Evolutionary conservation across 2,113 vertebrate species (phyloP).

Genomic region (Haemorhous mexicanus): DNA sequence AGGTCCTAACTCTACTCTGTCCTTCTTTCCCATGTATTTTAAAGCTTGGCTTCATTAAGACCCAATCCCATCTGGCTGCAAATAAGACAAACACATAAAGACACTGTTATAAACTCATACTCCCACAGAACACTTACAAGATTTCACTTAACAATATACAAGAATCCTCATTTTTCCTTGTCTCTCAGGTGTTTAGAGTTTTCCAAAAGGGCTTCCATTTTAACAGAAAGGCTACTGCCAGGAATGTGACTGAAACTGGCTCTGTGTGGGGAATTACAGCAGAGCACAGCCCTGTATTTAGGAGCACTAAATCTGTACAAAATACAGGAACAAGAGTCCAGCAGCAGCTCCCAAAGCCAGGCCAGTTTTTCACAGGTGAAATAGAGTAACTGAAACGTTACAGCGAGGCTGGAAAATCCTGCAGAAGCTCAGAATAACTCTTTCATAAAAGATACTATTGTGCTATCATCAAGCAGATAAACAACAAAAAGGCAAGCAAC

Average conservation of each 20-base stretch:
- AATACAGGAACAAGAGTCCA: background rate
- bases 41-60: background rate
- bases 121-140: background rate
- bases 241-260: background rate
- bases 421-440: background rate
- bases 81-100: background rate
- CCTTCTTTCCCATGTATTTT: background rate
- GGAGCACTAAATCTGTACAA: background rate
- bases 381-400: background rate
- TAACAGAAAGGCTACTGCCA: background rate
- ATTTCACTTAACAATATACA: background rate
- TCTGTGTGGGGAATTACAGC: background rate
- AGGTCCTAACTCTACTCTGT: background rate
- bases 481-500: background rate
- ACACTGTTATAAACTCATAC: background rate
- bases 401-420: background rate
- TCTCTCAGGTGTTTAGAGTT: background rate
- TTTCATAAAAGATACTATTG: background rate
- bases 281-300: background rate
- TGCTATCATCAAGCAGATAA: background rate
- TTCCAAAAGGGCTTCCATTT: background rate
- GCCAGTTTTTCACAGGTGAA: background rate
- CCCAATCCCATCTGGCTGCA: background rate
- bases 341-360: background rate
- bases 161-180: background rate